These are phyloP conservation scores for Saccostrea glomerata DNA, from an alignment of 1,140 invertebrate species.

Conservation along the genomic window DNA sequence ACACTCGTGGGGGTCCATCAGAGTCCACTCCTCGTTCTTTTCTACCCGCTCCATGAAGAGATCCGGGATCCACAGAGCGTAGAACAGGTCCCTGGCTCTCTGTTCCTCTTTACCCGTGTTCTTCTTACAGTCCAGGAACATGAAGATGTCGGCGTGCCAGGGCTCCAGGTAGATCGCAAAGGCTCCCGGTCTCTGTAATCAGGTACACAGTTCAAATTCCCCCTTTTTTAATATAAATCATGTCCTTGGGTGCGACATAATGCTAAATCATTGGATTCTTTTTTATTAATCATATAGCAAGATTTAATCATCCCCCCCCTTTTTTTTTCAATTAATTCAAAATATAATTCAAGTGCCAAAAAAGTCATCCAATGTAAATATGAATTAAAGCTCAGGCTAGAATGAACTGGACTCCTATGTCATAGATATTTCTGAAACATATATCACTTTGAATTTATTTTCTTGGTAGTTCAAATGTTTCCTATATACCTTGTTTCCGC, in stretches of 20 bases:
- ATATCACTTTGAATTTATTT: background rate
- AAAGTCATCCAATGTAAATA: too few species aligned
- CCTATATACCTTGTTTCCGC: constrained; percentile 91
- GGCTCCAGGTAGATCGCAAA: constrained; percentile 99
- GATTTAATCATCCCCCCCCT: too few species aligned
- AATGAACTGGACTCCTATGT: too few species aligned
- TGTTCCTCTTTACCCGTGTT: constrained; percentile 84
- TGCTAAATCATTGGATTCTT: too few species aligned
- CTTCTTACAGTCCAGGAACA: constrained; percentile 95
- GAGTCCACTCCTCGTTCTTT: constrained; percentile 91
- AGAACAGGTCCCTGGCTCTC: constrained; percentile 95
- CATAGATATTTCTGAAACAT: too few species aligned
- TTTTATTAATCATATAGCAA: too few species aligned
- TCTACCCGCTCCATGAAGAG: constrained; percentile 98
- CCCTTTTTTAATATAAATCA: too few species aligned
- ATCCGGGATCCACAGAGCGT: constrained; percentile 99
- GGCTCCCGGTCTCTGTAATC: constrained; percentile 92
- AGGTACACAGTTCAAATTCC: too few species aligned
- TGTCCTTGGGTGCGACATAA: too few species aligned
- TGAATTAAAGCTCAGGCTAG: too few species aligned
- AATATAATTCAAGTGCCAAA: too few species aligned
- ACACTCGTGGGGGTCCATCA: constrained; percentile 98
- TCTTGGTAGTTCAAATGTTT: background rate
- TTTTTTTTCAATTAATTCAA: too few species aligned
- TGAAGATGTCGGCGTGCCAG: constrained; percentile 99